Percentiles rank a stretch among this genome's conserved stretches.
These are phyloP conservation scores for Dicerorhinus sumatrensis DNA, from an alignment of 2,113 vertebrate genomes.

Conservation along the genomic window DNA sequence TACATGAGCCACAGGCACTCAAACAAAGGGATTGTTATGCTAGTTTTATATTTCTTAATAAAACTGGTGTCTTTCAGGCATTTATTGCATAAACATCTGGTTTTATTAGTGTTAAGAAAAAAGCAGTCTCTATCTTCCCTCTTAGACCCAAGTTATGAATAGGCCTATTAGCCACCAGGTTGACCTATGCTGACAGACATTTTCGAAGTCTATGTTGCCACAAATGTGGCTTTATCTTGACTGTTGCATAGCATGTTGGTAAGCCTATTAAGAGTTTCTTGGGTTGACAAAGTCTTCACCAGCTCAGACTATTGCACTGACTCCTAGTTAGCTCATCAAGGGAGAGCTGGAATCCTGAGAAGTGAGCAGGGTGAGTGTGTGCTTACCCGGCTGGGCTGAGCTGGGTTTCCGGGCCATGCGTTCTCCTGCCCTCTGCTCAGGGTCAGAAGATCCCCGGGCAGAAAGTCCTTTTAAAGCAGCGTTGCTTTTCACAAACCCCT, in stretches of 20 bases:
- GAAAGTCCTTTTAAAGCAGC: background rate
- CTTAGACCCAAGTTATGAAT: background rate
- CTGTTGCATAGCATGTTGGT: background rate
- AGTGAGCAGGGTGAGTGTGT: background rate
- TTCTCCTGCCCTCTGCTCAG: background rate
- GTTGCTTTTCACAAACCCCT: background rate
- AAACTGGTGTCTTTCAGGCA: slow-evolving; percentile 30
- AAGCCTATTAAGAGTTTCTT: background rate
- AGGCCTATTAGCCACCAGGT: background rate
- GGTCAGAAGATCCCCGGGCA: background rate
- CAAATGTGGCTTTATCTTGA: slow-evolving; percentile 3
- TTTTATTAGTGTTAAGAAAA: slow-evolving; percentile 41
- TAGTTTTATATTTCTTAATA: slow-evolving; percentile 56
- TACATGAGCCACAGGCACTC: slow-evolving; percentile 50
- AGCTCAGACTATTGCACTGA: background rate
- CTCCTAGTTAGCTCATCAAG: background rate
- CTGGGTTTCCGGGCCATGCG: background rate
- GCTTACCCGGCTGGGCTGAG: background rate
- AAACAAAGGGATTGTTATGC: slow-evolving; percentile 54
- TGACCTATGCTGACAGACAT: background rate
- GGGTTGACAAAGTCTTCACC: background rate
- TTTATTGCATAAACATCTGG: background rate
- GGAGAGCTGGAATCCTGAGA: background rate
- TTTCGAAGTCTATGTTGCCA: background rate
- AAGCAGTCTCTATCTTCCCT: background rate